Conservation (phyloP, 2,888 invertebrate species). For the Macrophya annulata region DNA sequence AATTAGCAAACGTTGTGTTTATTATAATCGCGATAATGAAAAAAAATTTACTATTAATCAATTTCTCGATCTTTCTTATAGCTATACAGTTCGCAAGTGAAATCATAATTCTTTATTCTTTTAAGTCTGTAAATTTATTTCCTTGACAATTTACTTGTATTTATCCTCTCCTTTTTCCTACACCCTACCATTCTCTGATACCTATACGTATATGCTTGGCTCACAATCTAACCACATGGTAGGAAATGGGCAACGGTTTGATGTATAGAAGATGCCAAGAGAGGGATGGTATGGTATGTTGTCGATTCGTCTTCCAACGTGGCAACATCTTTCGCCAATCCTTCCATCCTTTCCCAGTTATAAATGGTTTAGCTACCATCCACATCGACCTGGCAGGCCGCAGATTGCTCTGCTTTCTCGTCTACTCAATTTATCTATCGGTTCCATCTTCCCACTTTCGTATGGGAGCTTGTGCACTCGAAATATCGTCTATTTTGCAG, state of each 20-base stretch:
- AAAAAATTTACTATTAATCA: neutral
- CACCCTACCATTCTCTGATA: neutral
- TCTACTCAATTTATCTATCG: constrained; percentile 72
- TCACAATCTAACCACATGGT: constrained; percentile 52
- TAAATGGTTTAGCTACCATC: constrained; percentile 72
- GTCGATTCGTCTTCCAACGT: constrained; percentile 77
- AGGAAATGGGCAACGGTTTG: constrained; percentile 64
- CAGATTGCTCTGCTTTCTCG: constrained; percentile 68
- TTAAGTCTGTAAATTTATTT: neutral
- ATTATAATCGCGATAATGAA: neutral
- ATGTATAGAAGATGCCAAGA: constrained; percentile 74
- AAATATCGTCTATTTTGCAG: neutral
- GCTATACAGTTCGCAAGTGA: neutral
- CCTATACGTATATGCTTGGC: constrained; percentile 16
- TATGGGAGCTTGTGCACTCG: neutral
- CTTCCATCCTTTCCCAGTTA: constrained; percentile 70
- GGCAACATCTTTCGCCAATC: constrained; percentile 71
- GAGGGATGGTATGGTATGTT: constrained; percentile 71
- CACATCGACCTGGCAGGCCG: constrained; percentile 65
- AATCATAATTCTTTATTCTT: neutral
- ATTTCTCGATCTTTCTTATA: neutral
- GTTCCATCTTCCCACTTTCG: constrained; percentile 61
- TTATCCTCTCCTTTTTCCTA: neutral
- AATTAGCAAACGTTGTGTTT: neutral
- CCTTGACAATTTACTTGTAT: constrained; percentile 9